Evolutionary conservation across 1,140 invertebrate species (phyloP).

Genomic region (Drosophila melanica): DNA sequence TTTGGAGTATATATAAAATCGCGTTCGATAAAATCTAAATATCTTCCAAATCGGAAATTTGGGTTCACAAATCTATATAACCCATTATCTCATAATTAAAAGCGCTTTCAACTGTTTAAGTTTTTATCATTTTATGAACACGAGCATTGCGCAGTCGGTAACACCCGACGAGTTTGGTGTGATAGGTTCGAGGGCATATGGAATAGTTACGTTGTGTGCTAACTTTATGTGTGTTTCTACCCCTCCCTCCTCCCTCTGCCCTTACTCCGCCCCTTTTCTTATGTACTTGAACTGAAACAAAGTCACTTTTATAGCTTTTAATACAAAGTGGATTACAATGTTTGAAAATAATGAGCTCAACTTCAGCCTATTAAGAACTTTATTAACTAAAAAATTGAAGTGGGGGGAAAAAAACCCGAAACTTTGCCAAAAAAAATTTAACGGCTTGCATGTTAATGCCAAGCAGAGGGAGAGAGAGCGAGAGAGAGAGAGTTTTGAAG

Average conservation of each 20-base stretch:
- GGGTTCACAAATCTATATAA: no score
- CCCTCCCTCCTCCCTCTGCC: background rate
- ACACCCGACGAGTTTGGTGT: background rate
- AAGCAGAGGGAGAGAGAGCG: background rate
- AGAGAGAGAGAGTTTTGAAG: background rate
- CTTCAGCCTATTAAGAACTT: slow-evolving; percentile 53
- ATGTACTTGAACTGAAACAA: background rate
- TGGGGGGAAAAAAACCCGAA: slow-evolving; percentile 22
- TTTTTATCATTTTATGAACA: no score
- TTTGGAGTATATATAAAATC: no score
- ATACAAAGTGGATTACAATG: slow-evolving; percentile 48
- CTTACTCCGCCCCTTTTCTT: no score
- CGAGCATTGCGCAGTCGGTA: no score
- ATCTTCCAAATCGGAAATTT: no score
- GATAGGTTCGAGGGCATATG: slow-evolving; percentile 7
- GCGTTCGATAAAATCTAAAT: no score
- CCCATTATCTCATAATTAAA: no score
- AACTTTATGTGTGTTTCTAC: slow-evolving; percentile 3
- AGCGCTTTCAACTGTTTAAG: no score
- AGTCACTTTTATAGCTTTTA: slow-evolving; percentile 26
- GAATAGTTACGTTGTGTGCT: slow-evolving; percentile 2
- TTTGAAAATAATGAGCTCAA: slow-evolving; percentile 52
- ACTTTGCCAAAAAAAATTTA: slow-evolving; percentile 26
- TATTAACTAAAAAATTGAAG: slow-evolving; percentile 45
- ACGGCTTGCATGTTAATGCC: slow-evolving; percentile 38